Evolutionary conservation across 2,797 vertebrate genomes (phyloP).

Genomic region (Adelosebastes latens): DNA sequence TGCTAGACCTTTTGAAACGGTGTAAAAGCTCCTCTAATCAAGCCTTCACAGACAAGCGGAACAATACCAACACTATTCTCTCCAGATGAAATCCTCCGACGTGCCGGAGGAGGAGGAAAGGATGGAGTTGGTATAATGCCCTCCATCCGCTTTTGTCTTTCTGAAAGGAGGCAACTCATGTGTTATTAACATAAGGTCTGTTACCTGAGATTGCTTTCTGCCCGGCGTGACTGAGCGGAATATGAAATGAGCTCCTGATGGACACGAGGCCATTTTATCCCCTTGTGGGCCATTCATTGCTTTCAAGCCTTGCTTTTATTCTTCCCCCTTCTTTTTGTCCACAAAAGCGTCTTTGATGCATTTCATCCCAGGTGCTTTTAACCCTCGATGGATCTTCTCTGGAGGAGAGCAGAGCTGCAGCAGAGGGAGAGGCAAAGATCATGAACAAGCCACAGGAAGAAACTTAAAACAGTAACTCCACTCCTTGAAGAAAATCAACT

Average conservation of each 20-base stretch:
- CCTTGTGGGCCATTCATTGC: slow-evolving; percentile 69
- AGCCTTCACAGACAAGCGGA: slow-evolving; percentile 52
- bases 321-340: slow-evolving; percentile 51
- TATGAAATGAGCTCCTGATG: slow-evolving; percentile 76
- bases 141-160: slow-evolving; percentile 66
- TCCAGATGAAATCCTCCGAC: slow-evolving; percentile 42
- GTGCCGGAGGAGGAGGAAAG: slow-evolving; percentile 40
- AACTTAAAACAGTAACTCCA: slow-evolving; percentile 23
- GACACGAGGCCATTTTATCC: slow-evolving; percentile 67
- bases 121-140: slow-evolving; percentile 35
- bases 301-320: slow-evolving; percentile 73
- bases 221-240: slow-evolving; percentile 75
- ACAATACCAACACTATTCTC: slow-evolving; percentile 53
- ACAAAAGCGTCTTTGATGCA: slow-evolving; percentile 77
- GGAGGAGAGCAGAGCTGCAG: slow-evolving; percentile 36
- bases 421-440: slow-evolving; percentile 29
- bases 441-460: background rate
- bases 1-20: slow-evolving; percentile 38
- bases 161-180: slow-evolving; percentile 68
- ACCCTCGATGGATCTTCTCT: slow-evolving; percentile 54
- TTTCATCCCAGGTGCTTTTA: slow-evolving; percentile 72
- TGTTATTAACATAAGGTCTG: slow-evolving; percentile 79
- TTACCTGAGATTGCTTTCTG: slow-evolving; percentile 85
- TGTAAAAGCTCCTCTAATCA: slow-evolving; percentile 69
- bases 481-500: background rate